Base-by-base conservation (phyloP, 2,888 invertebrate genomes). In the Alloplasta piceator region DNA sequence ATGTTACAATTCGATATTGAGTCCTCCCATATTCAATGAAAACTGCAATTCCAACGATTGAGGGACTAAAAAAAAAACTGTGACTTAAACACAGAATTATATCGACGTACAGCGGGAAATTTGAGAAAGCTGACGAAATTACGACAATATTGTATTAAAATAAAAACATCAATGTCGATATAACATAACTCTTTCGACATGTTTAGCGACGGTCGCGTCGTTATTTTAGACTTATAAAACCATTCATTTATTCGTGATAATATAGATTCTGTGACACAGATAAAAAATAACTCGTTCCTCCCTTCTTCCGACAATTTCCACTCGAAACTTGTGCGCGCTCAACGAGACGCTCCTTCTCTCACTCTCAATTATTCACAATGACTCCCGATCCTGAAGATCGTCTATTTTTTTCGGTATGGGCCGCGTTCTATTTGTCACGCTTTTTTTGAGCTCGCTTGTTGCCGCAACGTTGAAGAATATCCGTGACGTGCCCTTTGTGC, bases 381-480 rank as follows among this genome's bases (percentile, higher is more conserved):
- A 60, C 50, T 74, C 52, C 39, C 52, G 61, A 70, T 77, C 66
- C 60, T 43, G 16, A 63, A 46, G 74, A 61, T 12, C 38, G 10
- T n/a, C 58, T 41, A 38, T 43, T 43, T 63, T 46, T 58, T 58
- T 48, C n/a, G 9, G n/a, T 16, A n/a, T 41, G 43, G 71, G 52
- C 38, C 64, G 16, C 14, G 43, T 71, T 80, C 75, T 82, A 91
- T 86, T 96, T 96, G 82, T 98, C 97, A 86, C 98, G 96, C 92
- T 98, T 98, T 91, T 98, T 97, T 90, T 97, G 97, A 89, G 97
- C 97, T 83, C 98, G 94, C 93, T 98, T 98, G 90, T 98, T 98
- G 85, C 97, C 96, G 93, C 98, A 98, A 86, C 98, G 95, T 88
- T 95, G 96, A 77, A 99, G 95, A 87, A 98, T 98, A 90, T 98